phyloP scores from a whole-genome alignment of 2,797 vertebrate species.

The Jordanella pulchra region DNA sequence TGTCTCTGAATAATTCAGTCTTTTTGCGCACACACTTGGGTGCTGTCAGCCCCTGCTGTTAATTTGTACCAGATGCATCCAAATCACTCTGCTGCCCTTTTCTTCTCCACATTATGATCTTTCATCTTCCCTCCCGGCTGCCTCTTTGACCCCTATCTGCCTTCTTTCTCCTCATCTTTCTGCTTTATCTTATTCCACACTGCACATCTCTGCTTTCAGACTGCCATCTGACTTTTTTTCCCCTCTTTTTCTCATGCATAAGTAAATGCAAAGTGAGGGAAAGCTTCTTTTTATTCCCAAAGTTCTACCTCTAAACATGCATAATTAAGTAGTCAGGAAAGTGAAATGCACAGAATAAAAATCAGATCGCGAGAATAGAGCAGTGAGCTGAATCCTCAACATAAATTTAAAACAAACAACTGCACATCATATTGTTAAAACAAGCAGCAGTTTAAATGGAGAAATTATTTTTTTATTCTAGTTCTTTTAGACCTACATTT shows the following conservation, averaged over 20 bases:
- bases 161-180: conserved; percentile 26
- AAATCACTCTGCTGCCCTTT: conserved; percentile 33
- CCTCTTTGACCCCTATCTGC: conserved; percentile 49
- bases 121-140: conserved; percentile 32
- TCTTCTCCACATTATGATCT: conserved; percentile 30
- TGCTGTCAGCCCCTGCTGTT: conserved; percentile 60
- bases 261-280: conserved; percentile 51
- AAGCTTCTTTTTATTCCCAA: conserved; percentile 28
- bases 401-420: neutral
- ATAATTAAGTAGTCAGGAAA: conserved; percentile 43
- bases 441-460: neutral
- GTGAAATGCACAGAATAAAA: conserved; percentile 28
- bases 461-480: neutral
- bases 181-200: conserved; percentile 30
- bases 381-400: neutral
- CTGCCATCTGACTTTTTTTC: conserved; percentile 25
- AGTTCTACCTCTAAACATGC: conserved; percentile 42
- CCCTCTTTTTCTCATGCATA: conserved; percentile 49
- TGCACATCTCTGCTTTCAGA: conserved; percentile 22
- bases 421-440: neutral
- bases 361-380: neutral
- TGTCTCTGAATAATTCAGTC: conserved; percentile 66
- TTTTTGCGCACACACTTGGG: conserved; percentile 37
- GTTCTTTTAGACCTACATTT: neutral
- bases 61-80: conserved; percentile 52